Base-by-base conservation (phyloP, 2,888 invertebrate genomes). In the Deilephila elpenor region DNA sequence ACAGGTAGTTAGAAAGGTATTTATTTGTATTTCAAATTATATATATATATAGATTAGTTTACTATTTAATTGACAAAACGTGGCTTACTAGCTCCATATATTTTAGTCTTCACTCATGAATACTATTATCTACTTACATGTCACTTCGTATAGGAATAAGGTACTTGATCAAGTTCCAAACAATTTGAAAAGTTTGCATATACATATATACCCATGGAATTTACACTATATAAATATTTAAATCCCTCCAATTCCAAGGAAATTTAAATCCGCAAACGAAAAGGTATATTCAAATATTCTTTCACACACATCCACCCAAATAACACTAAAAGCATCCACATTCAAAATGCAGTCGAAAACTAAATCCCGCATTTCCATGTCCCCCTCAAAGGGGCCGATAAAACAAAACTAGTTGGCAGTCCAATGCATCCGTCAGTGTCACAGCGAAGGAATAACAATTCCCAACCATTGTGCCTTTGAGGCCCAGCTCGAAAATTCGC, bases 391-490 rank as follows among this genome's bases (percentile, higher is more conserved):
- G 67, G 51, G 25, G 51, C 67, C 67, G 51, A 67, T 67, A 67
- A 59, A 73, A 73, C 67, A 73, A 67, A 67, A 73, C 34, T 64
- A 34, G 56, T 34, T 19, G 25, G 29, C 44, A 44, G 59, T 7
- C 67, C 19, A 53, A 29, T 20, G 14, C 67, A 73, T 73, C 72
- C 64, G 72, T 93, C 93, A 91, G 89, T 85, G 91, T 91, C 92
- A 87, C 74, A 67, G 75, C 79, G 74, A 80, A 79, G 80, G 82
- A 82, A 84, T 85, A 82, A 82, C 86, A 83, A 86, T 86, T 85
- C 84, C 20, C 76, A 76, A 75, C 88, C 90, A 91, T 92, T 93
- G 93, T 91, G 85, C 89, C 87, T 88, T 89, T 87, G 86, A 80
- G 84, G 82, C 79, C 79, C 78, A 83, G 82, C 83, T 64, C 87